Conservation (phyloP, 2,888 invertebrate species). For the Harpalus rubripes region DNA sequence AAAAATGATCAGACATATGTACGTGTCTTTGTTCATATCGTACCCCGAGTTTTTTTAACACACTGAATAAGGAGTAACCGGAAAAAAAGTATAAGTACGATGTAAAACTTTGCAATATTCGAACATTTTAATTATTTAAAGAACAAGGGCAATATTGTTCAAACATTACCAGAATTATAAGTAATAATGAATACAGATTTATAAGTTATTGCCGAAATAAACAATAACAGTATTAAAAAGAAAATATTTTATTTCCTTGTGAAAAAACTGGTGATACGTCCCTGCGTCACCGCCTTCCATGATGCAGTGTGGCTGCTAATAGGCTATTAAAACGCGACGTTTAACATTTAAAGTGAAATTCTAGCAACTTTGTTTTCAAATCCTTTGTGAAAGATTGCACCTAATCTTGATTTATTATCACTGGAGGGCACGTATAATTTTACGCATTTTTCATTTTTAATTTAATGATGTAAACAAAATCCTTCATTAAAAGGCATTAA, state of each 20-base stretch:
- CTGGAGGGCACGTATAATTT: slow-evolving; percentile 50
- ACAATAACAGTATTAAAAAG: too few species aligned
- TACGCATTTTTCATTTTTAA: slow-evolving; percentile 60
- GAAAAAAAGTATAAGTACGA: too few species aligned
- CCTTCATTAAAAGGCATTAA: slow-evolving; percentile 61
- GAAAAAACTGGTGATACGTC: background rate
- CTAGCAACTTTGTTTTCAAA: slow-evolving; percentile 64
- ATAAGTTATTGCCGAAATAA: too few species aligned
- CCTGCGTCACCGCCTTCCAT: background rate
- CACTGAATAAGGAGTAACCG: too few species aligned
- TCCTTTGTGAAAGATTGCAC: slow-evolving; percentile 63
- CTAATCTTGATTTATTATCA: slow-evolving; percentile 65
- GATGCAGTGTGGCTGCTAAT: slow-evolving; percentile 57
- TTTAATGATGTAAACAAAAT: slow-evolving; percentile 66
- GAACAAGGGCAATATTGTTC: too few species aligned
- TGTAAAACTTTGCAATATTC: too few species aligned
- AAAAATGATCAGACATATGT: too few species aligned
- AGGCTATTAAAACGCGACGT: slow-evolving; percentile 65
- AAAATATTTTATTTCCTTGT: background rate
- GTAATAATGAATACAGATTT: too few species aligned
- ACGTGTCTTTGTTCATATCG: too few species aligned
- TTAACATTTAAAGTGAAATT: slow-evolving; percentile 63
- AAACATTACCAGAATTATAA: too few species aligned
- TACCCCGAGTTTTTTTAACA: too few species aligned
- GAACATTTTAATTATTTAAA: too few species aligned